phyloP scores from a whole-genome alignment of 2,888 invertebrate genomes.

The Dioctria linearis region DNA sequence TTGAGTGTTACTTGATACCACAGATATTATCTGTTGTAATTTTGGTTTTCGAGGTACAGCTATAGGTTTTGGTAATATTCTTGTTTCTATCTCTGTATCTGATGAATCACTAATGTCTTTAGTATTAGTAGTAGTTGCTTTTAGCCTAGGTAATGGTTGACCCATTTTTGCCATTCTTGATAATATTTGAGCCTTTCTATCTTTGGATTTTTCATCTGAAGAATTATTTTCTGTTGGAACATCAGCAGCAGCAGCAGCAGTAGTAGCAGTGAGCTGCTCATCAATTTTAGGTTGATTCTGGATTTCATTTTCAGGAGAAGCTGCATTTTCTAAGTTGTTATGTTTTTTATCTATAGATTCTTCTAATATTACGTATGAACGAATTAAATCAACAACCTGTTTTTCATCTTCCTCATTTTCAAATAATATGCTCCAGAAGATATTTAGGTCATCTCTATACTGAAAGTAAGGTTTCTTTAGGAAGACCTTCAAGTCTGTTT shows the following conservation, averaged over 20 bases:
- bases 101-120: conserved; percentile 71
- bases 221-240: conserved; percentile 31
- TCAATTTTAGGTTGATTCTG: no score
- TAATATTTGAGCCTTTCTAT: conserved; percentile 71
- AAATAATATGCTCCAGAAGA: conserved; percentile 75
- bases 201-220: conserved; percentile 16
- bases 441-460: conserved; percentile 72
- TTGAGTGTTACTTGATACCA: conserved; percentile 60
- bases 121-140: conserved; percentile 56
- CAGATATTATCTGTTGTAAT: not conserved
- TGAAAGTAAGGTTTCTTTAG: conserved; percentile 63
- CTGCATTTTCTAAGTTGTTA: not conserved
- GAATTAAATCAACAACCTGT: not conserved
- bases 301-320: not conserved
- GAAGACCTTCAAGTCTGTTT: conserved; percentile 58
- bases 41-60: conserved; percentile 59
- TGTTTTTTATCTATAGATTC: not conserved
- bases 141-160: conserved; percentile 68
- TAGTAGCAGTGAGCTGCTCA: no score
- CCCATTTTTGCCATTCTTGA: conserved; percentile 76
- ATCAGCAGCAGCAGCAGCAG: not conserved
- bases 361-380: conserved; percentile 2
- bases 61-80: conserved; percentile 56
- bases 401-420: conserved; percentile 56
- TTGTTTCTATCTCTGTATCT: conserved; percentile 67